Evolutionary conservation across 2,113 vertebrate species (phyloP), one percentile per base, ranked within the genome.

Genomic region (Stigmatopora argus): DNA sequence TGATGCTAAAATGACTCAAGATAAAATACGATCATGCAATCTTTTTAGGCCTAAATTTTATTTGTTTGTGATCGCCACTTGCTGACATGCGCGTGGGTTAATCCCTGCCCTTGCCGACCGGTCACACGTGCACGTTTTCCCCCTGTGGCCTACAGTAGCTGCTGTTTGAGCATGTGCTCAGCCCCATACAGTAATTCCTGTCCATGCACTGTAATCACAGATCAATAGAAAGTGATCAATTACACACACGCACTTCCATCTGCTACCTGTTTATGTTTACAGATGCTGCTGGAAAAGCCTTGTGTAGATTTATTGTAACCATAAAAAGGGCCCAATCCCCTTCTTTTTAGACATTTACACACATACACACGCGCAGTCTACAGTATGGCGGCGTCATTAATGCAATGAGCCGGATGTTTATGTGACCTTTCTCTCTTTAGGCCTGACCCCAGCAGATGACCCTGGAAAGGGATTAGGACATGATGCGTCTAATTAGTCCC

Each of bases 391-490:
- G 59, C 57, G 44, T 82, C 82, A 85, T 85, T 83, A 86, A 86
- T 79, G 74, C 71, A 15, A 26, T 64, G 69, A 60, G 79, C 77
- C 81, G 85, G 88, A 88, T 87, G 85, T 85, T 85, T 51, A 76
- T 71, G 69, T 87, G 85, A 88, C 88, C 84, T 87, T 61, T 79
- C 69, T 70, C 77, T 77, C 79, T 86, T 84, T 75, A 82, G 85
- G 84, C 58, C 55, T 68, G 83, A 88, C 86, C 88, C 80, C 78
- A 60, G 57, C 65, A 80, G 84, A 85, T 73, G 83, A 86, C 85
- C 78, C 86, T 35, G 65, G 84, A 87, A 83, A 85, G 83, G 85
- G 86, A 89, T 89, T 88, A 89, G 78, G 64, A 69, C 59, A 66
- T 62, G 75, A 79, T 79, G 72, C 21, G 23, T 64, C 81, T 85